Conservation (phyloP, 2,113 vertebrate genomes). For the Eudorcas thomsonii region DNA sequence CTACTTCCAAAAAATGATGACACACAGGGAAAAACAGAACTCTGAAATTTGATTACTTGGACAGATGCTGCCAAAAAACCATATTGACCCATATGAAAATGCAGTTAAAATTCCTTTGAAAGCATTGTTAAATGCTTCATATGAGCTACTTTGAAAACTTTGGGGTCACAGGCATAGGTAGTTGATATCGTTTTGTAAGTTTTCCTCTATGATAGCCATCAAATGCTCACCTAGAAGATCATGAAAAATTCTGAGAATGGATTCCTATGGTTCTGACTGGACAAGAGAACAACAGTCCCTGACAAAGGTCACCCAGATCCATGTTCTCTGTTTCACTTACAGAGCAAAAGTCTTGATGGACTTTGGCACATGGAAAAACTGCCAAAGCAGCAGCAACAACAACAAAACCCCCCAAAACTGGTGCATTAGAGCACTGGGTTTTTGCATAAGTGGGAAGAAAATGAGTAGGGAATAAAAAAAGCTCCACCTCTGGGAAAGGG, state of each 20-base stretch:
- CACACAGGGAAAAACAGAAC: background rate
- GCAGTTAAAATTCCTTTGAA: background rate
- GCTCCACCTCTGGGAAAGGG: background rate
- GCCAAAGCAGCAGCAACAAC: background rate
- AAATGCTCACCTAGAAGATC: background rate
- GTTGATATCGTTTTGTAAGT: background rate
- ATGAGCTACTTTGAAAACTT: background rate
- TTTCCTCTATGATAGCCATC: background rate
- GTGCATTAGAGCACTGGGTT: background rate
- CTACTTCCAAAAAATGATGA: background rate
- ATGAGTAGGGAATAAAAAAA: background rate
- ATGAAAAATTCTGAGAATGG: background rate
- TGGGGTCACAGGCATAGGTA: background rate
- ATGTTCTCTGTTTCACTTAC: background rate
- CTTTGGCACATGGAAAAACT: background rate
- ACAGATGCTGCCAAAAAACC: background rate
- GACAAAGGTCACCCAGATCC: background rate
- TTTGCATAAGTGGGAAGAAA: background rate
- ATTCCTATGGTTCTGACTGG: background rate
- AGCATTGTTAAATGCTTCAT: background rate
- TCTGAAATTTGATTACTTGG: background rate
- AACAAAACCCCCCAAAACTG: background rate
- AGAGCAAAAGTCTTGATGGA: background rate
- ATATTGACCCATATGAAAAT: background rate
- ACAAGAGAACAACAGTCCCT: background rate